phyloP scores from a whole-genome alignment of 2,113 vertebrate species.

The Bujurquina vittata region DNA sequence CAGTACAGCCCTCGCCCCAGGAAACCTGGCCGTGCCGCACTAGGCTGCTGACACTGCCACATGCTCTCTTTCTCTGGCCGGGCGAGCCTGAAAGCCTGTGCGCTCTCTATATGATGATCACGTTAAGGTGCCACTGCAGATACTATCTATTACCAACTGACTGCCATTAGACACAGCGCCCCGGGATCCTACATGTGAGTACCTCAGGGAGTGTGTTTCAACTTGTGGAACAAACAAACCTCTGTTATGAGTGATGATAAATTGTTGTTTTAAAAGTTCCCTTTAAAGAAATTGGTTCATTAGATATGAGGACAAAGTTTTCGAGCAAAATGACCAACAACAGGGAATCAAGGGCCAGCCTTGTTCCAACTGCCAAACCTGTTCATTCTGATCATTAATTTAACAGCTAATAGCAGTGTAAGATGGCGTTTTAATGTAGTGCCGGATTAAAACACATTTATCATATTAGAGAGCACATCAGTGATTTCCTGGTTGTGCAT shows the following conservation, averaged over 20 bases:
- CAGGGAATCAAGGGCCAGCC: slow-evolving; percentile 59
- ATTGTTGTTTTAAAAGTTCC: slow-evolving; percentile 63
- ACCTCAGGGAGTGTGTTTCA: slow-evolving; percentile 48
- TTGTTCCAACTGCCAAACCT: slow-evolving; percentile 75
- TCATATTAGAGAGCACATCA: slow-evolving; percentile 83
- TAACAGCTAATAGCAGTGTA: slow-evolving; percentile 75
- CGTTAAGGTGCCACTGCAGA: slow-evolving; percentile 58
- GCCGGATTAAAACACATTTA: slow-evolving; percentile 84
- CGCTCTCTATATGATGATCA: slow-evolving; percentile 43
- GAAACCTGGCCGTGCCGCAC: slow-evolving; percentile 80
- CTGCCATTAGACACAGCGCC: slow-evolving; percentile 34
- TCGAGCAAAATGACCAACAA: slow-evolving; percentile 72
- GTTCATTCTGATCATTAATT: slow-evolving; percentile 83
- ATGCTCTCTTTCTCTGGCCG: slow-evolving; percentile 78
- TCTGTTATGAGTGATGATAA: slow-evolving; percentile 64
- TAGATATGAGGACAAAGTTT: slow-evolving; percentile 67
- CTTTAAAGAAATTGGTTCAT: slow-evolving; percentile 70
- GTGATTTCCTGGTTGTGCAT: slow-evolving; percentile 81
- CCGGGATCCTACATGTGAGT: slow-evolving; percentile 19
- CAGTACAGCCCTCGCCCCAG: slow-evolving; percentile 79
- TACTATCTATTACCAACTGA: slow-evolving; percentile 53
- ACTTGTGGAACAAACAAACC: slow-evolving; percentile 46
- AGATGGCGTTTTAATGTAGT: slow-evolving; percentile 83
- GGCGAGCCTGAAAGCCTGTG: slow-evolving; percentile 38
- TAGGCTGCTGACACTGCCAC: slow-evolving; percentile 84